phyloP scores from a whole-genome alignment of 2,888 invertebrate species.

The Alitta virens region DNA sequence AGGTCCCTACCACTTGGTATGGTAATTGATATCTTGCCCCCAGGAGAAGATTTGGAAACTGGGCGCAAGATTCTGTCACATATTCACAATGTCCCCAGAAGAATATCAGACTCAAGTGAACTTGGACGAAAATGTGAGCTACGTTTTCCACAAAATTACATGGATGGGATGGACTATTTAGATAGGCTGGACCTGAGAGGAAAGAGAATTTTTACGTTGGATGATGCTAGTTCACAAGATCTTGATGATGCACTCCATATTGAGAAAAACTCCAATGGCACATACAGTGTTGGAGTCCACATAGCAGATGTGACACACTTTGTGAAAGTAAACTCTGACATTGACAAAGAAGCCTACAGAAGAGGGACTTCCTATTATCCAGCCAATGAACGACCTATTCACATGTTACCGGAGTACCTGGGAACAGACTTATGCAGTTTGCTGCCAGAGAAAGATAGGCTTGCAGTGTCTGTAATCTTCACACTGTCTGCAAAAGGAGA shows the following conservation, averaged over 20 bases:
- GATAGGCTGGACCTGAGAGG: too few relatives aligned
- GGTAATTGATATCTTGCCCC: conserved; percentile 41
- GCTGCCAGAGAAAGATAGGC: conserved; percentile 15
- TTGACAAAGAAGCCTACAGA: conserved; percentile 21
- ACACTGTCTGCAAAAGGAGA: not conserved
- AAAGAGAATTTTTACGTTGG: not conserved
- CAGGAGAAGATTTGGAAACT: conserved; percentile 29
- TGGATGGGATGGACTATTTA: too few relatives aligned
- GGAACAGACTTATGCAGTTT: conserved; percentile 23
- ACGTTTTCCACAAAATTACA: too few relatives aligned
- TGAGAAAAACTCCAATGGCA: not conserved
- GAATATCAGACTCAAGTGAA: not conserved
- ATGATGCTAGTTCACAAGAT: conserved; percentile 22
- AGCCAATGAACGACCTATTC: conserved; percentile 1
- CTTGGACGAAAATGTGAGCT: too few relatives aligned
- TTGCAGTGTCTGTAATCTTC: conserved; percentile 23
- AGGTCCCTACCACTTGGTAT: conserved; percentile 41
- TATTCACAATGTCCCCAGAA: conserved; percentile 36
- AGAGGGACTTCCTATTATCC: conserved; percentile 22
- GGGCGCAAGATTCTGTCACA: conserved; percentile 39
- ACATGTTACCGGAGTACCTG: conserved; percentile 24
- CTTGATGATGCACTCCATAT: conserved; percentile 33
- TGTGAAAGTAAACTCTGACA: conserved; percentile 11
- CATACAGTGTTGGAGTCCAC: conserved; percentile 22
- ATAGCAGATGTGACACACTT: conserved; percentile 29